Evolutionary conservation across 1,140 invertebrate genomes (phyloP).

Genomic region (Drosophila orosa): DNA sequence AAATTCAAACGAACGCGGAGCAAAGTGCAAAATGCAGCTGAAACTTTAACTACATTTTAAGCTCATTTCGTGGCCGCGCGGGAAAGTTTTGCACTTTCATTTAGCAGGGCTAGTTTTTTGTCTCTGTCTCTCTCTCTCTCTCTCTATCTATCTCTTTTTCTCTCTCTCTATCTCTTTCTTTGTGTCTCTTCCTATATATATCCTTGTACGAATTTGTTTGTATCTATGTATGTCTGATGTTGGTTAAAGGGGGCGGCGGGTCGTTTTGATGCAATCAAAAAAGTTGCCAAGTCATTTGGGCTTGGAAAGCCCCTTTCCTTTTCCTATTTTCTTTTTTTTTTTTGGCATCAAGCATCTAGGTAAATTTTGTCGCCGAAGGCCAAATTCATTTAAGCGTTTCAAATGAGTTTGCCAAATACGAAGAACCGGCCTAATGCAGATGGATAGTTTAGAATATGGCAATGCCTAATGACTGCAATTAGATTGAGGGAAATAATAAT

Average conservation of each 20-base stretch:
- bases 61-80: conserved; percentile 64
- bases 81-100: conserved; percentile 74
- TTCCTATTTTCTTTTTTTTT: not conserved
- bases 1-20: conserved; percentile 30
- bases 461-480: too few relatives aligned
- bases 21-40: conserved; percentile 49
- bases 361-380: conserved; percentile 45
- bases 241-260: conserved; percentile 18
- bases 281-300: conserved; percentile 54
- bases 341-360: conserved; percentile 58
- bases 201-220: conserved; percentile 19
- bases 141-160: not conserved
- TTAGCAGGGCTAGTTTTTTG: conserved; percentile 43
- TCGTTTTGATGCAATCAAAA: conserved; percentile 64
- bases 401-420: conserved; percentile 41
- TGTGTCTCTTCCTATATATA: not conserved
- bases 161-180: not conserved
- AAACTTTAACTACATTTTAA: conserved; percentile 72
- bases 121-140: not conserved
- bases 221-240: conserved; percentile 11
- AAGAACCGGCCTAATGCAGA: conserved; percentile 16
- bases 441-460: not conserved
- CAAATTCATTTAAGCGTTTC: conserved; percentile 55
- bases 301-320: conserved; percentile 13
- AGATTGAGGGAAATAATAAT: not conserved